These are phyloP conservation scores for Argopecten irradians DNA, from an alignment of 1,140 invertebrate genomes.

Conservation along the genomic window DNA sequence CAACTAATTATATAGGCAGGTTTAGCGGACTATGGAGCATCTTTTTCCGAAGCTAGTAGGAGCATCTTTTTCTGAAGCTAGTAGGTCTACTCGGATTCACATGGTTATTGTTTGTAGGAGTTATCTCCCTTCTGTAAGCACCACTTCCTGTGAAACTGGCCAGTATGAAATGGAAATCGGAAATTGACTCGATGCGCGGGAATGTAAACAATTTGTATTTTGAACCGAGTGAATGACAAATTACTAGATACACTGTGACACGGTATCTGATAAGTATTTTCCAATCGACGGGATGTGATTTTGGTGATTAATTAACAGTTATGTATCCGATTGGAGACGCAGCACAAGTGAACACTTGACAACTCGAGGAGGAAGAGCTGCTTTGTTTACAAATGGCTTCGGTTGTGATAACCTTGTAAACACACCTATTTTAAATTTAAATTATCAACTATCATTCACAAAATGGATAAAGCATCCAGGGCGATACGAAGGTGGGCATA, in stretches of 20 bases:
- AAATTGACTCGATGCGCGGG: neutral
- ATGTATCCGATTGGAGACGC: neutral
- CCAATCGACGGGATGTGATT: neutral
- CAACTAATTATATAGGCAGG: too few species aligned
- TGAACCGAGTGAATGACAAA: neutral
- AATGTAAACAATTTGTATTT: neutral
- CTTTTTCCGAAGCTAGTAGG: too few species aligned
- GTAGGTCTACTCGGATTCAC: too few species aligned
- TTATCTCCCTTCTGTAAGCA: neutral
- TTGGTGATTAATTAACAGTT: neutral
- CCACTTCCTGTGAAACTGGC: neutral
- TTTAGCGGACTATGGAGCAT: too few species aligned
- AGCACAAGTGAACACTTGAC: neutral
- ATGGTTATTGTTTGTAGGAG: too few species aligned
- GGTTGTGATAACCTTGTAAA: neutral
- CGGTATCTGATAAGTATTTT: neutral
- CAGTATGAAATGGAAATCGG: neutral
- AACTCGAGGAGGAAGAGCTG: neutral
- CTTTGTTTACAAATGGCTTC: neutral
- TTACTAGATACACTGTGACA: neutral
- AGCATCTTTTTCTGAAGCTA: too few species aligned
- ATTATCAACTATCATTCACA: neutral
- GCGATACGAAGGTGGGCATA: slow-evolving; percentile 53
- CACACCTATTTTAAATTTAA: neutral
- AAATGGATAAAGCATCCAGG: slow-evolving; percentile 58